Percentiles rank a stretch among this genome's conserved stretches.
Evolutionary conservation across 2,113 vertebrate genomes (phyloP).

Genomic region (Paradoxurus hermaphroditus): DNA sequence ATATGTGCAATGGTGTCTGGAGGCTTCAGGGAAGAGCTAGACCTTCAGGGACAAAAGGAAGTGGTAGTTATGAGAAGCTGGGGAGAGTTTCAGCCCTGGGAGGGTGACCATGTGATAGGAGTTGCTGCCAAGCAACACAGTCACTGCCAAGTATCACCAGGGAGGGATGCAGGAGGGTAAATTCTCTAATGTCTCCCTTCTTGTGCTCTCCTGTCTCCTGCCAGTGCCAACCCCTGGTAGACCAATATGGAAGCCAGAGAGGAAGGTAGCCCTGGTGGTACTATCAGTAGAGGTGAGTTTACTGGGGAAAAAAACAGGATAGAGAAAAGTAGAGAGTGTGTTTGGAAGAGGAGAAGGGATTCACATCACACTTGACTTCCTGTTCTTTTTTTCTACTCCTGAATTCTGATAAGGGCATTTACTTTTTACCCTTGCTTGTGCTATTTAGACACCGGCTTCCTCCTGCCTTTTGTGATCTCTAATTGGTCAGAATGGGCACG

Average conservation of each 20-base stretch:
- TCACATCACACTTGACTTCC: not conserved
- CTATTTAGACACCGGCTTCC: not conserved
- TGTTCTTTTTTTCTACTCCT: not conserved
- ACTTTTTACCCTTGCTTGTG: not conserved
- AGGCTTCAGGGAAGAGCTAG: not conserved
- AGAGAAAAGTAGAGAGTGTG: not conserved
- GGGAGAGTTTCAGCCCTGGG: not conserved
- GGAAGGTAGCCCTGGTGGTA: not conserved
- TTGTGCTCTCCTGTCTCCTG: not conserved
- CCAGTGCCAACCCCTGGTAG: not conserved
- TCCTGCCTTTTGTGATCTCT: not conserved
- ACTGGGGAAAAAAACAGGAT: not conserved
- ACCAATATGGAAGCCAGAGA: not conserved
- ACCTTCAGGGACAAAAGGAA: not conserved
- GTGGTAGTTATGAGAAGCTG: not conserved
- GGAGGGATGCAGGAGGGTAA: accelerated
- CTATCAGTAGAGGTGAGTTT: not conserved
- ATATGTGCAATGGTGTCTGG: not conserved
- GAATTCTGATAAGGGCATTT: not conserved
- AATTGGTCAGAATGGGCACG: not conserved
- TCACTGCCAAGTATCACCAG: not conserved
- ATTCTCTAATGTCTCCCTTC: not conserved
- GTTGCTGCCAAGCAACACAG: not conserved
- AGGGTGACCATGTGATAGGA: not conserved
- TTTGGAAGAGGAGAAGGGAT: not conserved